phyloP scores from a whole-genome alignment of 2,888 invertebrate species.

The Blastobasis adustella region DNA sequence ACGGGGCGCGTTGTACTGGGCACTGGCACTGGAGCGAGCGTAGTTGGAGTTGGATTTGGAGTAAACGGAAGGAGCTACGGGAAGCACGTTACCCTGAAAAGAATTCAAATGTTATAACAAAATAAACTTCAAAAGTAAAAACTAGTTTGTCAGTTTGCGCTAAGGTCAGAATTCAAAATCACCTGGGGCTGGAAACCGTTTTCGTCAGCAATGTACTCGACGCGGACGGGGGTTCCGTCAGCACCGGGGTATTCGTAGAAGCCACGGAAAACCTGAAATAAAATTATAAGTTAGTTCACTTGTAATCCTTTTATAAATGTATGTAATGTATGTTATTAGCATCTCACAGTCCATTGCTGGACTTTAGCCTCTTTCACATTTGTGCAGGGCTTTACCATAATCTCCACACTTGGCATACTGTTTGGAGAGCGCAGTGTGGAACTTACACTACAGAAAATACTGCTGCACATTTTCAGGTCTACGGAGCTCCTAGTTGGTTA shows the following conservation, averaged over 20 bases:
- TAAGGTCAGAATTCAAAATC: slow-evolving; percentile 2
- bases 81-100: slow-evolving; percentile 35
- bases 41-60: too few relatives aligned
- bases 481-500: too few relatives aligned
- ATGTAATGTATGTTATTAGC: too few relatives aligned
- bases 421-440: too few relatives aligned
- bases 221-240: slow-evolving; percentile 71
- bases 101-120: slow-evolving; percentile 1
- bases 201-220: slow-evolving; percentile 78
- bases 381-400: too few relatives aligned
- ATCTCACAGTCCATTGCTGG: too few relatives aligned
- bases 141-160: not conserved
- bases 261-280: slow-evolving; percentile 55
- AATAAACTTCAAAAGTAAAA: not conserved
- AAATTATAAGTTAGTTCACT: not conserved
- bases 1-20: slow-evolving; percentile 15
- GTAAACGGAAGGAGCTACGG: slow-evolving; percentile 27
- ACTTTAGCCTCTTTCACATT: too few relatives aligned
- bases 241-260: slow-evolving; percentile 65
- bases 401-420: too few relatives aligned
- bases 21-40: slow-evolving; percentile 24
- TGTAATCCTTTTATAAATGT: too few relatives aligned
- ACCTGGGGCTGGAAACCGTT: slow-evolving; percentile 79
- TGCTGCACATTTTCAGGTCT: too few relatives aligned
- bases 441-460: too few relatives aligned